These are phyloP conservation scores for Patella pellucida DNA, from an alignment of 2,888 invertebrate species.

Conservation along the genomic window DNA sequence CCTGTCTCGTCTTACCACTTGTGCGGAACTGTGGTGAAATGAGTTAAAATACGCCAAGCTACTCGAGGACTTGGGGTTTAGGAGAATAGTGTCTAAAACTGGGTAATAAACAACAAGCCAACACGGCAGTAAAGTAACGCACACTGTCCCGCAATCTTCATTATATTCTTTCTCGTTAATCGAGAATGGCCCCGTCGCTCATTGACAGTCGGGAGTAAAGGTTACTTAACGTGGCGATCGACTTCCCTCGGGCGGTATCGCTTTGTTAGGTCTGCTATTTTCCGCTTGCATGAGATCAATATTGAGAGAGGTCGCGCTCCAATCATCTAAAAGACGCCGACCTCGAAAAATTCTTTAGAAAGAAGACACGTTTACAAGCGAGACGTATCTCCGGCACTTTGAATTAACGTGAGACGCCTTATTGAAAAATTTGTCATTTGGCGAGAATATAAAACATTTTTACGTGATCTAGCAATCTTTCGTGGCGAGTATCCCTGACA, in stretches of 20 bases:
- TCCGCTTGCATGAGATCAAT: conserved; percentile 9
- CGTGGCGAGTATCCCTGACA: conserved; percentile 9
- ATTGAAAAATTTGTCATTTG: conserved; percentile 7
- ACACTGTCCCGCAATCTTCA: too few relatives aligned
- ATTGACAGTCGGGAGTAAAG: conserved; percentile 5
- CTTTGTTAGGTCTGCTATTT: conserved; percentile 7
- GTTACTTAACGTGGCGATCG: background rate
- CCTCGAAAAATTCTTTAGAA: conserved; percentile 11
- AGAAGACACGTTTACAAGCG: conserved; percentile 10
- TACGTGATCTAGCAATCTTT: conserved; percentile 11
- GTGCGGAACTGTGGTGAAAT: conserved; percentile 8
- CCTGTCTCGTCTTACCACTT: conserved; percentile 11
- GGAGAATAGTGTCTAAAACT: background rate
- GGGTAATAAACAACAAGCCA: too few relatives aligned
- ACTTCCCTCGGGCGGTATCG: background rate
- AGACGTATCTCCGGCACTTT: conserved; percentile 6
- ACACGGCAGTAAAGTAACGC: too few relatives aligned
- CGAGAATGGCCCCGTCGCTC: too few relatives aligned
- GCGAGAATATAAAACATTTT: conserved; percentile 10
- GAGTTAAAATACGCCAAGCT: background rate
- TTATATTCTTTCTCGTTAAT: too few relatives aligned
- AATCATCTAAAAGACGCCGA: conserved; percentile 12
- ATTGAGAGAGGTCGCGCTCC: conserved; percentile 8
- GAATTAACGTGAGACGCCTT: conserved; percentile 11
- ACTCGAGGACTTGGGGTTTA: background rate